These are phyloP conservation scores for Gouania willdenowi DNA, from an alignment of 2,797 vertebrate species.

Conservation along the genomic window DNA sequence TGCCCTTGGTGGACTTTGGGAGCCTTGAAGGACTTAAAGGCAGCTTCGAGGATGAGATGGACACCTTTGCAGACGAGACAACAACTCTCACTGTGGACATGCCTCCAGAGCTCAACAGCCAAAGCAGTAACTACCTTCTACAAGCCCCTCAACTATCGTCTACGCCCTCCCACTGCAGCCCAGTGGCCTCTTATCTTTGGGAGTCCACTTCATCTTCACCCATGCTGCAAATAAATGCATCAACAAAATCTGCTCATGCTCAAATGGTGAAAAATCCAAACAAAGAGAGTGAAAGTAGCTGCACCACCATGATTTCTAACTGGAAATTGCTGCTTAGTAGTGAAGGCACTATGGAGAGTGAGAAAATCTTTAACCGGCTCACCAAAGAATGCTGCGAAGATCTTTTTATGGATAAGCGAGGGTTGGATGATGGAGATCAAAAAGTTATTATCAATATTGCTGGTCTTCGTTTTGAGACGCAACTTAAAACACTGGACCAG, in stretches of 20 bases:
- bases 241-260: slow-evolving; percentile 58
- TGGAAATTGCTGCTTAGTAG: slow-evolving; percentile 81
- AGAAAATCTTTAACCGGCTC: slow-evolving; percentile 82
- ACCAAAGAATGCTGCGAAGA: slow-evolving; percentile 82
- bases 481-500: slow-evolving; percentile 88
- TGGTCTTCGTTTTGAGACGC: slow-evolving; percentile 91
- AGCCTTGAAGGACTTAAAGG: slow-evolving; percentile 75
- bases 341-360: slow-evolving; percentile 79
- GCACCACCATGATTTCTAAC: slow-evolving; percentile 83
- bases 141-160: slow-evolving; percentile 28
- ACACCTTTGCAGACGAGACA: slow-evolving; percentile 74
- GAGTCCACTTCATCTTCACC: slow-evolving; percentile 46
- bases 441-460: slow-evolving; percentile 94
- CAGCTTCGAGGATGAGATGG: slow-evolving; percentile 74
- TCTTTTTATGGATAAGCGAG: slow-evolving; percentile 78
- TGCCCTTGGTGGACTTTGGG: slow-evolving; percentile 88
- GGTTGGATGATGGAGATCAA: slow-evolving; percentile 84
- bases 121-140: slow-evolving; percentile 36
- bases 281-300: slow-evolving; percentile 70
- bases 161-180: slow-evolving; percentile 22
- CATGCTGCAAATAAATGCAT: slow-evolving; percentile 13
- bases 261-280: slow-evolving; percentile 41
- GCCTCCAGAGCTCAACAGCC: slow-evolving; percentile 40
- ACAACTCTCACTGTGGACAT: slow-evolving; percentile 64
- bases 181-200: slow-evolving; percentile 42